These are phyloP conservation scores for Scaptomyza tumidula DNA, from an alignment of 2,888 invertebrate species.

Conservation along the genomic window DNA sequence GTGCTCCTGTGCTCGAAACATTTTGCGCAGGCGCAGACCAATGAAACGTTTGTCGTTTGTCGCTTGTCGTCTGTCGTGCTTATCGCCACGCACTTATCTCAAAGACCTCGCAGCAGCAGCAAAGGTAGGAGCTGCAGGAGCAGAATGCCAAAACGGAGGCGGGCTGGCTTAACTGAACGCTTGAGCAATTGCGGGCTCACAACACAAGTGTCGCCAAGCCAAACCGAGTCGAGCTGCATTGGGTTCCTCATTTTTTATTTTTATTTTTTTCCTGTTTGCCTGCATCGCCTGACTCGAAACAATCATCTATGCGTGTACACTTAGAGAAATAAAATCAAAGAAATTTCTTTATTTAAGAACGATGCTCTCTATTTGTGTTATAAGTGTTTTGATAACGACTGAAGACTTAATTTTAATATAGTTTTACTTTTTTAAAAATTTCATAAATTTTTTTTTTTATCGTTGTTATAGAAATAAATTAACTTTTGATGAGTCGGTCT, in stretches of 20 bases:
- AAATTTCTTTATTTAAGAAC: too few relatives aligned
- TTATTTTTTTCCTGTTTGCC: slow-evolving; percentile 5
- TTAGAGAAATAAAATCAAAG: neutral
- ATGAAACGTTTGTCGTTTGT: slow-evolving; percentile 60
- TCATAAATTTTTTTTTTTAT: too few relatives aligned
- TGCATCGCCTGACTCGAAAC: slow-evolving; percentile 43
- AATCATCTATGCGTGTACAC: slow-evolving; percentile 48
- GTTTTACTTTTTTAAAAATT: too few relatives aligned
- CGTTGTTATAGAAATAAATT: too few relatives aligned
- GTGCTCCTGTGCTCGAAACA: slow-evolving; percentile 38
- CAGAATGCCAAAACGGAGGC: slow-evolving; percentile 18
- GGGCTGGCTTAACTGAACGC: slow-evolving; percentile 42
- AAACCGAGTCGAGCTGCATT: neutral
- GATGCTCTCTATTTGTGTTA: too few relatives aligned
- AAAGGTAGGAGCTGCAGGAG: slow-evolving; percentile 14
- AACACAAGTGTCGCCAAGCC: slow-evolving; percentile 65
- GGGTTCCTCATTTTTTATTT: too few relatives aligned
- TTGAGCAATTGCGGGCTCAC: slow-evolving; percentile 58
- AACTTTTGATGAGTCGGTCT: too few relatives aligned
- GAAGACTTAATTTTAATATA: too few relatives aligned
- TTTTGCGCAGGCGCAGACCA: slow-evolving; percentile 67
- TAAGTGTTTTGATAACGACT: too few relatives aligned
- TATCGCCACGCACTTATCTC: slow-evolving; percentile 79
- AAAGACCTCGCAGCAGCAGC: slow-evolving; percentile 33
- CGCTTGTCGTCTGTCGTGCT: slow-evolving; percentile 71